These are phyloP conservation scores for Lateolabrax maculatus DNA, from an alignment of 2,797 vertebrate species.

Conservation along the genomic window DNA sequence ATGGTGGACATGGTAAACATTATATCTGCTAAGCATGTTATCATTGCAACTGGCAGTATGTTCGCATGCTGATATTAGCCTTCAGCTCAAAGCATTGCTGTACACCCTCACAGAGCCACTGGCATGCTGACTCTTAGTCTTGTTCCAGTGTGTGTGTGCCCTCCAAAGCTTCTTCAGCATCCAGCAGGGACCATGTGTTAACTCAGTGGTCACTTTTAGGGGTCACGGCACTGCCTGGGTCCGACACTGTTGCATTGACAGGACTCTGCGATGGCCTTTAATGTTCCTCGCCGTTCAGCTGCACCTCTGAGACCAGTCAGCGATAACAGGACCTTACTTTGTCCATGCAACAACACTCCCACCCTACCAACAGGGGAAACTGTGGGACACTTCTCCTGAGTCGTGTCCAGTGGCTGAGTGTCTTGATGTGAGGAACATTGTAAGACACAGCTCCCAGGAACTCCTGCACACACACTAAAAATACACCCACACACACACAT, in stretches of 20 bases:
- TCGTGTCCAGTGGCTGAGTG: not conserved
- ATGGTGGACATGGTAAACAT: not conserved
- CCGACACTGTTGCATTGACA: not conserved
- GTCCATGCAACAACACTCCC: not conserved
- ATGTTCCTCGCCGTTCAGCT: not conserved
- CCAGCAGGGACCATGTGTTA: not conserved
- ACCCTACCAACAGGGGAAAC: not conserved
- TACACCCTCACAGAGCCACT: not conserved
- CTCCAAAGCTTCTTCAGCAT: not conserved
- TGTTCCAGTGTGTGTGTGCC: not conserved
- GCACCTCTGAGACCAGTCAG: slow-evolving; percentile 7
- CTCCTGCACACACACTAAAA: not conserved
- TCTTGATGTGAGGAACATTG: slow-evolving; percentile 10
- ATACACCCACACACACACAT: slow-evolving; percentile 1
- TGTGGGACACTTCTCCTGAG: not conserved
- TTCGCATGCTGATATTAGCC: not conserved
- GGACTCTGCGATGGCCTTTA: not conserved
- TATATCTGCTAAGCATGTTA: not conserved
- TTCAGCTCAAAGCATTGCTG: not conserved
- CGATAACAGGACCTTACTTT: not conserved
- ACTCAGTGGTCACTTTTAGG: not conserved
- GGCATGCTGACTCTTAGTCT: too few relatives aligned
- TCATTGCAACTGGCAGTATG: not conserved
- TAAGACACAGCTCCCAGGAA: slow-evolving; percentile 1
- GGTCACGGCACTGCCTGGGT: not conserved